Base-by-base conservation (phyloP, 2,888 invertebrate genomes). In the Diploptera punctata region DNA sequence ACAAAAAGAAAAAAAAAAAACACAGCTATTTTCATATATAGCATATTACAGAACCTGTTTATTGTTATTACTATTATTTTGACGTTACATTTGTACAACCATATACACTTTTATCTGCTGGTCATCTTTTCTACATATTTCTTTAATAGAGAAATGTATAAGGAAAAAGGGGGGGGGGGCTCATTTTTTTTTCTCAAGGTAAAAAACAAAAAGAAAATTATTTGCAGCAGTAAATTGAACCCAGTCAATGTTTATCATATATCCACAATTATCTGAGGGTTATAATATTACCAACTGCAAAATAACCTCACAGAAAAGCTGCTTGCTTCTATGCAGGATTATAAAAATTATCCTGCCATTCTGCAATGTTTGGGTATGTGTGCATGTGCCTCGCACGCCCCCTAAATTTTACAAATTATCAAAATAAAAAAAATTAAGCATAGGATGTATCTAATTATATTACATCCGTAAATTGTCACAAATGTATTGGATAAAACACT, bases 51-150 rank as follows among this genome's bases (percentile, higher is more conserved):
- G 74, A 73, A 76, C 72, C 62, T 74, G 49, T 75, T 73, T 60
- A 68, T 75, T 75, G 77, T 78, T 77, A 77, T 76, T 69, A 74
- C 77, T 77, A 78, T 77, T 77, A 77, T 76, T 76, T 82, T 82
- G 83, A 82, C 82, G 82, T 83, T 83, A 83, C 83, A 83, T 83
- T 83, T 83, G 83, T 83, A 83, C 83, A 83, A 82, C 83, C 83
- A 83, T 83, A 83, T 83, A 83, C 82, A 83, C 79, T 80, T 81
- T 82, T 82, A 70, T 67, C 72, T 65, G 61, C 21, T 61, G 44
- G 67, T 69, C 65, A 65, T 62, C 72, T 72, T 75, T 71, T 75
- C 73, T 73, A 75, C 44, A 54, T 38, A 73, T 70, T 70, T 26
- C 44, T 65, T 65, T 29, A 73, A 71, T 71, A 47, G 67, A 70